Evolutionary conservation across 2,113 vertebrate species (phyloP), one percentile per base, ranked within the genome.

Genomic region (Lepus timidus): DNA sequence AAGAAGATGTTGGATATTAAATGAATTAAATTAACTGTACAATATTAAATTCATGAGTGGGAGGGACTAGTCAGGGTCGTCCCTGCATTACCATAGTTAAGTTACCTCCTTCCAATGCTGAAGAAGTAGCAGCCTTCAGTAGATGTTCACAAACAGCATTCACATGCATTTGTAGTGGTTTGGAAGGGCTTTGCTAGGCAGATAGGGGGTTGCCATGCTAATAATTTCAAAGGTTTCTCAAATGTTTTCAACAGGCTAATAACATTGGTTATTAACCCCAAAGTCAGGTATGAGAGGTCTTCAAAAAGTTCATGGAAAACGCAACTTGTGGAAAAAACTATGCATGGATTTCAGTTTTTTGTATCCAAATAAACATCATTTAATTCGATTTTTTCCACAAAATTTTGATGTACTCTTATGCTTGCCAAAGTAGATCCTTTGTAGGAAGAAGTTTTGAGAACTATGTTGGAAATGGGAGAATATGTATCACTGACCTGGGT

Each of bases 31-130:
- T 39, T 78, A 68, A 94, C 36, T 78, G 31, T 78, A 83, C 71
- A 79, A n/a, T 33, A 27, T 71, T 70, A 88, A 70, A 67, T 74
- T 88, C 44, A 85, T 8, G 61, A 82, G 71, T 85, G n/a, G 92
- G 83, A 90, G 92, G 73, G n/a, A 19, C 19, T 19, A 74, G 49
- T 52, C 91, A 87, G 62, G 55, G 68, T 31, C 51, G 49, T 76
- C 64, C 92, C 68, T 90, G 52, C 10, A 74, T 93, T 83, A 74
- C 39, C 62, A 55, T 80, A 71, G 74, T 90, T 90, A 82, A 92
- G 79, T 55, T 31, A 82, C 58, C 9, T 83, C 74, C 92, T 94
- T 95, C 58, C 91, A 85, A 75, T 6, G 49, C 4, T 79, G 29
- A 1, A 64, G 7, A 61, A 55, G 33, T 87, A 51, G 17, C 55